Evolutionary conservation across 2,888 invertebrate species (phyloP), one percentile per base, ranked within the genome.

Genomic region (Marronus borbonicus): DNA sequence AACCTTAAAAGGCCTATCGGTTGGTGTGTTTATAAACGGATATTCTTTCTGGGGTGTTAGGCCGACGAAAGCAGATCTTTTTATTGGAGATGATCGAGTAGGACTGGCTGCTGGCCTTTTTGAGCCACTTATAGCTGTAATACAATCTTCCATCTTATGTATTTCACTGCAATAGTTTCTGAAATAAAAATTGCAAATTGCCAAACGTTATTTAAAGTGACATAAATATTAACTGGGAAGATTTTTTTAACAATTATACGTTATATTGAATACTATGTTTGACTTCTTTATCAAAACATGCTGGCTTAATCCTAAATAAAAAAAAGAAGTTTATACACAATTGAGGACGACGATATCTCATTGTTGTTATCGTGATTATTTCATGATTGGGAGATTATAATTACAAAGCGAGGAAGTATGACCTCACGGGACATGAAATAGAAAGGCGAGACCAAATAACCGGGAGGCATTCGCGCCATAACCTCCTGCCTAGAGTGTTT

Each of bases 1-100:
- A 12, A 89, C 88, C 49, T 88, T 84, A 80, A 89, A 89, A 4
- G 89, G 88, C 44, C 88, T 82, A 77, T 87, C 84, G 8, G 84
- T 83, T 0, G 87, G 87, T 12, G 86, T 85, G 77, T 83, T 84
- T 28, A 87, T 84, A 79, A 87, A 86, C 39, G 85, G 86, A 24
- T 87, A 80, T 78, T 86, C 84, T 60, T 82, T 83, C 76, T 85
- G 68, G 0, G 88, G 88, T 8, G 88, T 86, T 70, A 88, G 83
- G 7, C 87, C 86, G 1, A 86, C 84, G 78, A 88, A 87, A 79
- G 83, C 81, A 10, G 82, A 80, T 64, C 66, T 79, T 70, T 81
- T 84, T 3, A 62, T n/a, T 5, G 86, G 86, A 12, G 85, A 84
- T 1, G 52, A 76, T 58, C 81, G 68, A 2, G 76, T 70, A 24